A percentile compares a stretch with the other conserved stretches of the same genome.
These are phyloP conservation scores for Drosophila nr. perissopoda DNA, from an alignment of 2,888 invertebrate species.

Conservation along the genomic window DNA sequence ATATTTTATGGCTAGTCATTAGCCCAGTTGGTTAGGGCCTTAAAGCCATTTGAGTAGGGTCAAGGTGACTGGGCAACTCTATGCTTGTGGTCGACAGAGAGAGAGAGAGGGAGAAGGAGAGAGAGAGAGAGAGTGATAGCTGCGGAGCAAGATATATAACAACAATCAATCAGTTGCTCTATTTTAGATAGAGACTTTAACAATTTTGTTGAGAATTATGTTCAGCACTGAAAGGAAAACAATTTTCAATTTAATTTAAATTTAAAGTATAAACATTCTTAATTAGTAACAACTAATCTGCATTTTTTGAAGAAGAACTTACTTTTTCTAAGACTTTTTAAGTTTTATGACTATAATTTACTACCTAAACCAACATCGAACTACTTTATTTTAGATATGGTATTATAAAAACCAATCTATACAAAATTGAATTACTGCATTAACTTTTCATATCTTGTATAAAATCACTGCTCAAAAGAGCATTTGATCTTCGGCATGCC, in stretches of 20 bases:
- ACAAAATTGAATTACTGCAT: too few species aligned
- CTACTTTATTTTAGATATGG: too few species aligned
- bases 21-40: slow-evolving; percentile 39
- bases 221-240: too few species aligned
- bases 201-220: not conserved
- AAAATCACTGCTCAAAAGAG: not conserved
- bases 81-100: slow-evolving; percentile 13
- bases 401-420: too few species aligned
- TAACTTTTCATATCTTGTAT: not conserved
- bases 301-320: too few species aligned
- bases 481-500: not conserved
- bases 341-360: not conserved
- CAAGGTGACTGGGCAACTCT: slow-evolving; percentile 58
- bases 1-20: slow-evolving; percentile 67
- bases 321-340: not conserved
- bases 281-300: too few species aligned
- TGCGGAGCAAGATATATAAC: slow-evolving; percentile 31
- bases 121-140: not conserved
- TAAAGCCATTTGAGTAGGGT: slow-evolving; percentile 58
- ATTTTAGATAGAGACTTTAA: not conserved
- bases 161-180: slow-evolving; percentile 50
- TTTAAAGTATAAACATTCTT: too few species aligned
- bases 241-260: not conserved
- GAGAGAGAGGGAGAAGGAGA: not conserved
- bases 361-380: not conserved